Evolutionary conservation across 2,888 invertebrate genomes (phyloP), one percentile per base, ranked within the genome.

Genomic region (Athetis lepigone): DNA sequence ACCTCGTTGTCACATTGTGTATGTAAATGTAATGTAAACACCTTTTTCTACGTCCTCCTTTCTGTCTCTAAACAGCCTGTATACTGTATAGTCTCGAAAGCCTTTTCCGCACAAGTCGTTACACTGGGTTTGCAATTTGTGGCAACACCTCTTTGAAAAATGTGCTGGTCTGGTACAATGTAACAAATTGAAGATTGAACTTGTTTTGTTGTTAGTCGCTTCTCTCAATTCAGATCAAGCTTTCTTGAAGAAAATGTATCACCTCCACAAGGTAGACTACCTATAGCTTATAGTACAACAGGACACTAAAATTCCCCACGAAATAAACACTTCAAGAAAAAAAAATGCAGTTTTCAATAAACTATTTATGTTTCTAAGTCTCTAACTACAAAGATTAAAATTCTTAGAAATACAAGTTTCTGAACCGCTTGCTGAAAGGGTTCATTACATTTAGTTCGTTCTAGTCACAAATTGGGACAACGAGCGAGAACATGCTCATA

Each of bases 381-480:
- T 62, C 50, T n/a, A n/a, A n/a, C n/a, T n/a, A 13, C 21, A 51
- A 55, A 11, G 39, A 23, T 59, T 52, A 46, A 27, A 29, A 7
- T 52, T 63, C 64, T 69, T 39, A 37, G 49, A 45, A 63, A 25
- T 51, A 7, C 6, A 18, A 52, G 9, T 49, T 42, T 54, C 23
- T 13, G 5, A 27, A 54, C 39, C 55, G 37, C 37, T 52, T 39
- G 11, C 45, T 64, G 50, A 72, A 72, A 69, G 49, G 64, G 52
- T 68, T 52, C 27, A 39, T 42, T 67, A 69, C 57, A 58, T 69
- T 72, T 36, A 45, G 42, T 16, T 18, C 42, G 47, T 54, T 40
- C 37, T 19, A 18, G 19, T 19, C 33, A 51, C n/a, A n/a, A 45
- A 4, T 19, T 13, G 37, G 4, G 6, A 16, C 18, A 16, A 8